Evolutionary conservation across 2,888 invertebrate genomes (phyloP).

Genomic region (Thereva unica): DNA sequence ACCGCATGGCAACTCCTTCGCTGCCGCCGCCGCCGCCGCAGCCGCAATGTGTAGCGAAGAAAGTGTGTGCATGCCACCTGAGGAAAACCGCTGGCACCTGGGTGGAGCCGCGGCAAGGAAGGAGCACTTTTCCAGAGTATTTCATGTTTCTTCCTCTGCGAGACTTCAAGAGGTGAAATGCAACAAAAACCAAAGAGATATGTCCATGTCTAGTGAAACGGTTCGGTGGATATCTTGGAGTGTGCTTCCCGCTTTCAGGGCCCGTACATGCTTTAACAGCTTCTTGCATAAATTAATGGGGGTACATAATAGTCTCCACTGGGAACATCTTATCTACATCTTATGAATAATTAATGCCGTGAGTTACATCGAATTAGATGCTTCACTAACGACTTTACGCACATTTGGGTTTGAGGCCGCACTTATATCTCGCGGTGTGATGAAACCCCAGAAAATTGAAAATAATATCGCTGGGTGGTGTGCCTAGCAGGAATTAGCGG

Average conservation of each 20-base stretch:
- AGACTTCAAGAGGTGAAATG: slow-evolving; percentile 15
- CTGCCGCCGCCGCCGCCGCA: not conserved
- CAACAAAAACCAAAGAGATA: slow-evolving; percentile 27
- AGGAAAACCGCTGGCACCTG: not conserved
- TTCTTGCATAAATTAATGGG: slow-evolving; percentile 33
- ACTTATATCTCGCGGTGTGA: too few relatives aligned
- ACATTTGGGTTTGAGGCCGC: slow-evolving; percentile 11
- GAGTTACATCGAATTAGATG: slow-evolving; percentile 33
- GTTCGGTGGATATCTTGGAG: slow-evolving; percentile 29
- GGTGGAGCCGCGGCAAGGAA: slow-evolving; percentile 19
- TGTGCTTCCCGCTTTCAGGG: slow-evolving; percentile 24
- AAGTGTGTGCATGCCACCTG: slow-evolving; percentile 12
- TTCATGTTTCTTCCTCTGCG: slow-evolving; percentile 7
- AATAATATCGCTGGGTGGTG: too few relatives aligned
- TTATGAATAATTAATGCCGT: slow-evolving; percentile 36
- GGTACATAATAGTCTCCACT: not conserved
- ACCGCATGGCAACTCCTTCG: not conserved
- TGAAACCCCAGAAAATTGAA: too few relatives aligned
- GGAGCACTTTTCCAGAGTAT: not conserved
- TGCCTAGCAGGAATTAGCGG: too few relatives aligned
- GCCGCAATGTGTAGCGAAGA: slow-evolving; percentile 1
- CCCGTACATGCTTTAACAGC: slow-evolving; percentile 11
- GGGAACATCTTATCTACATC: slow-evolving; percentile 17
- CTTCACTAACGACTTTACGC: slow-evolving; percentile 37
- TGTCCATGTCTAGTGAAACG: slow-evolving; percentile 33